Base-by-base conservation (phyloP, 2,797 vertebrate species). In the Amazonetta brasiliensis region DNA sequence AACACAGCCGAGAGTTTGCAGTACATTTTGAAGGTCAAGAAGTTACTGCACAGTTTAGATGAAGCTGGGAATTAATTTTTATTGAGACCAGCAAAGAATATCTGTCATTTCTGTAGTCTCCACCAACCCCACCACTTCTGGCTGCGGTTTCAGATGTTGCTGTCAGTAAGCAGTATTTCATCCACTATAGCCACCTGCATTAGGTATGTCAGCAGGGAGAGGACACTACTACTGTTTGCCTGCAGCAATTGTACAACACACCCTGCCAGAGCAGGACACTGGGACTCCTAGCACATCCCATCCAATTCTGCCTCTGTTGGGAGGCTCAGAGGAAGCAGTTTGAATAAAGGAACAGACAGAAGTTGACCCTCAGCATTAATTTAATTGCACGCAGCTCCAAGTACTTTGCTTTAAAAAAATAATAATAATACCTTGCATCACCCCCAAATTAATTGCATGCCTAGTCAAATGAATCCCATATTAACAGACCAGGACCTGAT, bases 361-460 rank as follows among this genome's bases (percentile, higher is more conserved):
- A 37, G 35, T 6, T 88, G 74, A 93, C 66, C 74, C 79, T 69
- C 18, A 35, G 23, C 21, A 79, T 64, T 22, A 69, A 64, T 78
- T 79, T 26, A 60, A 64, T 91, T 92, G 94, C 54, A 64, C 74
- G 74, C 41, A 67, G 25, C 30, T 68, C 46, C 15, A 46, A 85
- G 68, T 21, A 43, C 64, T 81, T 92, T 72, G 80, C 31, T 76
- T 52, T 77, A 50, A 63, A 63, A 19, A 37, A 89, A 84, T 41
- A 90, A 52, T 26, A 52, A 52, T 50, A 52, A 28, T 28, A 52
- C 28, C 58, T 91, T 55, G 21, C 19, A 28, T 82, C 69, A 72
- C n/a, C 76, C 39, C 69, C n/a, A 63, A 91, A 92, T 92, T 93
- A 96, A 93, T 89, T 89, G 58, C 69, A 83, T 37, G 31, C 30